Evolutionary conservation across 2,113 vertebrate genomes (phyloP), one percentile per base, ranked within the genome.

Genomic region (Caretta caretta): DNA sequence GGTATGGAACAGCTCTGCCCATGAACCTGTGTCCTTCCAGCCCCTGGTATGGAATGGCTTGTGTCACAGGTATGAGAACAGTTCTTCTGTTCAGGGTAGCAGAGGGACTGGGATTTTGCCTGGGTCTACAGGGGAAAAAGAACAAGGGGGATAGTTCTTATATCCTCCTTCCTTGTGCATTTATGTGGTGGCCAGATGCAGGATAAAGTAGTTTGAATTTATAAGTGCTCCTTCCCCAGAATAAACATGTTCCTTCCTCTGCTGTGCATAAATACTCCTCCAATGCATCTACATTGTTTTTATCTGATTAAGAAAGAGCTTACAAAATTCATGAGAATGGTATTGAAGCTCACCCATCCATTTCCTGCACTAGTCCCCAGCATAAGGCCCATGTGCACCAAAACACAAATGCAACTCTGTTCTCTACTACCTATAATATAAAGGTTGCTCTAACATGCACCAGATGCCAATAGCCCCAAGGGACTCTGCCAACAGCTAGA

Each of bases 51-150:
- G 8, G 54, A 88, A 46, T 46, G 54, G 56, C 10, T 19, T 19
- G 20, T 24, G 10, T 7, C 2, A 20, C 5, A 2, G 9, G 31
- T 6, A 85, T 27, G 25, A 76, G 17, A 25, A 14, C 0, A 50
- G 20, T 59, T 6, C 8, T 59, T 46, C 50, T 62, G 48, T 20
- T 12, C 1, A 4, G 56, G 10, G 25, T 62, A 84, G 49, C 3
- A 13, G 5, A 22, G 0, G 0, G 6, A 5, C 3, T 59, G 13
- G 20, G 10, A 49, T 62, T 19, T 25, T 16, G 27, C 6, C 2
- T 7, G 17, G 42, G 31, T 50, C 38, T 25, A 38, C 22, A 46
- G 38, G 10, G 42, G 24, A 46, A 76, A 25, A 46, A 24, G 22
- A 72, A 38, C 17, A 75, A 25, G 10, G 5, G 38, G 16, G 19